Evolutionary conservation across 2,797 vertebrate species (phyloP), one percentile per base, ranked within the genome.

Genomic region (Tiaroga cobitis): DNA sequence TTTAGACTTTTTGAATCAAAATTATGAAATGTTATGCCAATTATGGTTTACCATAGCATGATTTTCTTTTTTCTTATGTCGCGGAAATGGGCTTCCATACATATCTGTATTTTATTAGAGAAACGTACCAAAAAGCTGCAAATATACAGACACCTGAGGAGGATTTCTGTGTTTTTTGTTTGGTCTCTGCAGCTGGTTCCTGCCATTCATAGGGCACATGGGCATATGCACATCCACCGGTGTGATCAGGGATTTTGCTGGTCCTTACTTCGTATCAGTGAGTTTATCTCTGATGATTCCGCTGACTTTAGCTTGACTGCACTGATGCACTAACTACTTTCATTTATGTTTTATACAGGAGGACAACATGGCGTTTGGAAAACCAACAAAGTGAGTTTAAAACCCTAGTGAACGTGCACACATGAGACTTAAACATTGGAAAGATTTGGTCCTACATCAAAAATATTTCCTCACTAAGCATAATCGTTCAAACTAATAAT

Each of bases 351-450:
- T 54, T 67, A 63, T 84, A 67, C 89, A 99, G 98, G 98, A 99
- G 90, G 98, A 99, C 93, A 98, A 97, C 92, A 99, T 99, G 98
- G 98, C 98, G 2, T 99, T 99, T 92, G 98, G 98, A 84, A 96
- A 95, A 86, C 98, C 98, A 67, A 98, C 97, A 89, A 99, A 98
- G 98, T 99, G 94, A 96, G 97, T 95, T 61, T 43, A 15, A 43
- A 81, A 19, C 3, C 6, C n/a, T 87, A 1, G 49, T 56, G 26
- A 39, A 37, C 56, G 13, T 32, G 26, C 61, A 8, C 26, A 32
- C 16, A 16, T 26, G 26, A 63, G 26, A 29, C 61, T 2, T 63
- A 16, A 63, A 63, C 61, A 63, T 29, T 29, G 61, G 6, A 16
- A 32, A 65, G 26, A 32, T 65, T 32, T 65, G 26, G 2, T 18